These are phyloP conservation scores for Nomada hirtipes DNA, from an alignment of 2,888 invertebrate species.

Conservation along the genomic window DNA sequence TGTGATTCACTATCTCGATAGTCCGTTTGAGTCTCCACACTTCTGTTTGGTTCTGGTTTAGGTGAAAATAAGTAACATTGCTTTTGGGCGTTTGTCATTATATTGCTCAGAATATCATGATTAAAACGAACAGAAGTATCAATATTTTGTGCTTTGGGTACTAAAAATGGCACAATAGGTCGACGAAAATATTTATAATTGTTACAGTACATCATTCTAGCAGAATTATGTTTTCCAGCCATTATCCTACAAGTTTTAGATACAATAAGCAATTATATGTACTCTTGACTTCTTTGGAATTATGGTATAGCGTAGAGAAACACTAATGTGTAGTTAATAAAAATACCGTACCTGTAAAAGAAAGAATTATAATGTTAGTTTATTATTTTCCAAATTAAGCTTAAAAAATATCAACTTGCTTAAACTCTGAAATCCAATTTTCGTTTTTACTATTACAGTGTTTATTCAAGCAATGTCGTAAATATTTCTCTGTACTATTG, in stretches of 20 bases:
- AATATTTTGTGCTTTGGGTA: slow-evolving; percentile 47
- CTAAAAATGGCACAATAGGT: slow-evolving; percentile 60
- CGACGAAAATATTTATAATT: slow-evolving; percentile 55
- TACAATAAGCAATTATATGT: slow-evolving; percentile 11
- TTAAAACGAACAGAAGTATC: slow-evolving; percentile 49
- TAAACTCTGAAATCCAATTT: slow-evolving; percentile 43
- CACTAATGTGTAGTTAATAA: not conserved
- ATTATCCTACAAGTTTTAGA: slow-evolving; percentile 46
- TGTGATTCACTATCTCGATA: slow-evolving; percentile 92
- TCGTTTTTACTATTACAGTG: slow-evolving; percentile 7
- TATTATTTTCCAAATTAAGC: slow-evolving; percentile 1
- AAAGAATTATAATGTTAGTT: slow-evolving; percentile 8
- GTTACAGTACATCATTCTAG: slow-evolving; percentile 15
- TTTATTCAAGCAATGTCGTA: not conserved
- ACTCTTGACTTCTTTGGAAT: not conserved
- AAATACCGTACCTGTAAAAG: slow-evolving; percentile 1
- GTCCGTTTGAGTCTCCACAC: slow-evolving; percentile 88
- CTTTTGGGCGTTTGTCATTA: slow-evolving; percentile 51
- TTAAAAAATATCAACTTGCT: slow-evolving; percentile 39
- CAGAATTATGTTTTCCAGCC: slow-evolving; percentile 34
- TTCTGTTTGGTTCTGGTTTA: slow-evolving; percentile 73
- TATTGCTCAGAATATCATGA: slow-evolving; percentile 36
- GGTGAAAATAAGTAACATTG: slow-evolving; percentile 55
- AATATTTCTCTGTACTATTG: not conserved
- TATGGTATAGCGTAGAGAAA: not conserved